Evolutionary conservation across 2,888 invertebrate genomes (phyloP), one percentile per base, ranked within the genome.

Genomic region (Argynnis bischoffii): DNA sequence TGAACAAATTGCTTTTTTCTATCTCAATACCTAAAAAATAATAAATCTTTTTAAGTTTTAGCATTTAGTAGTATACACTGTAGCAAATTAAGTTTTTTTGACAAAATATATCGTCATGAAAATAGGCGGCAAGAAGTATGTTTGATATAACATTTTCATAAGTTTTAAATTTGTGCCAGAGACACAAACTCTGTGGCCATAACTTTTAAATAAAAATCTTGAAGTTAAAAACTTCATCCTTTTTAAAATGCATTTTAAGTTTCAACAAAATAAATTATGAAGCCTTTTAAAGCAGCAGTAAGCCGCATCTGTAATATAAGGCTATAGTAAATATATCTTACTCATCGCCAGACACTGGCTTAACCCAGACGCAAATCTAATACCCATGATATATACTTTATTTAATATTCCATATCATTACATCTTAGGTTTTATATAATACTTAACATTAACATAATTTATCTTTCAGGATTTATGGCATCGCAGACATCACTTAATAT

Each of bases 341-440:
- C 66, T 63, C 59, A 63, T 55, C 68, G 59, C 47, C 66, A 71
- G 70, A 71, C 70, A 69, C 66, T 66, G 60, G 70, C 60, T 71
- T 66, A 69, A 55, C 63, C 55, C 41, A 55, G 66, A 55, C 59
- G 63, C 53, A 69, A 71, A 71, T 66, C 68, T 70, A 61, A 55
- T 59, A 55, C 63, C 31, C 55, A 47, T 64, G 67, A 70, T 68
- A 53, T 68, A 68, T 68, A 63, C 63, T 67, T 65, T 70, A 68
- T 70, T 66, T 68, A 70, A 70, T 70, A 70, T 70, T 70, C 50
- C 26, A 60, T 63, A 70, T 70, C 57, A 70, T 65, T 63, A 68
- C 54, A 63, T 64, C 69, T 60, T 54, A 69, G 66, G 66, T 69
- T 66, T 66, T 67, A 55, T n/a, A n/a, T n/a, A n/a, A n/a, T n/a